These are phyloP conservation scores for Sympetrum striolatum DNA, from an alignment of 2,888 invertebrate genomes.

Conservation along the genomic window DNA sequence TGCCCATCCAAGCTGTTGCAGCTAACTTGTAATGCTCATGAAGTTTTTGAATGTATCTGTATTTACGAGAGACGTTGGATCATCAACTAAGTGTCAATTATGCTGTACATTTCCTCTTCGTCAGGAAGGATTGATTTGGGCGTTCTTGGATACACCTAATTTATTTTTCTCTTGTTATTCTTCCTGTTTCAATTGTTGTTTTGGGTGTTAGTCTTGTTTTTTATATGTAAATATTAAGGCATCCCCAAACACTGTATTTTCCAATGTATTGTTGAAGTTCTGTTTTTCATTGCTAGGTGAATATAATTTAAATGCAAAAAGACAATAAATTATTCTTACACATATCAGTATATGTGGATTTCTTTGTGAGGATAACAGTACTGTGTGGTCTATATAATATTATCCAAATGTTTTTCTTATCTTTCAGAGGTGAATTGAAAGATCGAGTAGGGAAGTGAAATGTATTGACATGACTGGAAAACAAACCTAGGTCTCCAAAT, in stretches of 20 bases:
- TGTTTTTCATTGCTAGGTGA: constrained; percentile 33
- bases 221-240: neutral
- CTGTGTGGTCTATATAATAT: neutral
- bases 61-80: neutral
- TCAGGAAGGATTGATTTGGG: neutral
- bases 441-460: too few relatives aligned
- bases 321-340: constrained; percentile 41
- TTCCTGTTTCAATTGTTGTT: neutral
- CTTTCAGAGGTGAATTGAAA: too few relatives aligned
- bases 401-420: too few relatives aligned
- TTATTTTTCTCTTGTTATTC: neutral
- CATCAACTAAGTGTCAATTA: neutral
- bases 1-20: neutral
- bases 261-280: constrained; percentile 11
- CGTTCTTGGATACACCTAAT: constrained; percentile 8
- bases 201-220: neutral
- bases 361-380: neutral
- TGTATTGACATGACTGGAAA: too few relatives aligned
- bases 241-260: constrained; percentile 2
- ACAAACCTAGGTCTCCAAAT: too few relatives aligned
- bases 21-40: neutral
- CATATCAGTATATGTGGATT: constrained; percentile 7
- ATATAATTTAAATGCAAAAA: constrained; percentile 40
- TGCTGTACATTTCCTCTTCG: neutral
- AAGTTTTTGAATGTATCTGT: neutral